Conservation (phyloP, 1,140 invertebrate species). For the Planococcus citri region DNA sequence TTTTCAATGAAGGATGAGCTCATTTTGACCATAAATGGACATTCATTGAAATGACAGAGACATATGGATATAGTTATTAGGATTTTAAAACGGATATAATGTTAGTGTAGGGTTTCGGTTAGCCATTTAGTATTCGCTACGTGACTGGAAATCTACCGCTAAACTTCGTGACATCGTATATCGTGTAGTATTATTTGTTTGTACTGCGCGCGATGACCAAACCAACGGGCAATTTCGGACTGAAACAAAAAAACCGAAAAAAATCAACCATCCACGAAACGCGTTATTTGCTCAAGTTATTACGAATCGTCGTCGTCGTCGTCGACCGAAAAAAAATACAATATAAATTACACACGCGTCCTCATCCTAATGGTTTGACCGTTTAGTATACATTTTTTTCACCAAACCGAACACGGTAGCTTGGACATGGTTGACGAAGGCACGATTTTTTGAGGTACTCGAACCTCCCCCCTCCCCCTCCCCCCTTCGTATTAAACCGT, state of each 20-base stretch:
- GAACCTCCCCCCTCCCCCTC: too few relatives aligned
- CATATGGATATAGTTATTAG: conserved; percentile 7
- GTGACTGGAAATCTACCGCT: background rate
- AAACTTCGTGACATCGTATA: background rate
- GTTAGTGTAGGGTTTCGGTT: background rate
- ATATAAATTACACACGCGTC: background rate
- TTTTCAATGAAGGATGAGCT: conserved; percentile 6
- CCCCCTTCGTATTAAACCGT: too few relatives aligned
- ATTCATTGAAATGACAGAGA: conserved; percentile 3
- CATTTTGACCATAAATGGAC: conserved; percentile 6
- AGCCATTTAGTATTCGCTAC: background rate
- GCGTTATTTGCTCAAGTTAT: conserved; percentile 1
- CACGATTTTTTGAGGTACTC: too few relatives aligned
- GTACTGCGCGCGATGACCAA: too few relatives aligned
- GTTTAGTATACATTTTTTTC: background rate
- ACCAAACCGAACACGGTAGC: too few relatives aligned
- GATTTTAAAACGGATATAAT: conserved; percentile 8
- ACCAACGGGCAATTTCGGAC: background rate
- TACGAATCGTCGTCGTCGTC: background rate
- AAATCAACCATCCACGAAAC: too few relatives aligned
- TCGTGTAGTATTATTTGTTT: too few relatives aligned
- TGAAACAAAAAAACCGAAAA: background rate
- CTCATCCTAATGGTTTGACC: background rate
- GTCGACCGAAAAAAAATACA: too few relatives aligned
- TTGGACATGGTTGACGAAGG: too few relatives aligned